Base-by-base conservation (phyloP, 2,797 vertebrate genomes). In the Melopsittacus undulatus region DNA sequence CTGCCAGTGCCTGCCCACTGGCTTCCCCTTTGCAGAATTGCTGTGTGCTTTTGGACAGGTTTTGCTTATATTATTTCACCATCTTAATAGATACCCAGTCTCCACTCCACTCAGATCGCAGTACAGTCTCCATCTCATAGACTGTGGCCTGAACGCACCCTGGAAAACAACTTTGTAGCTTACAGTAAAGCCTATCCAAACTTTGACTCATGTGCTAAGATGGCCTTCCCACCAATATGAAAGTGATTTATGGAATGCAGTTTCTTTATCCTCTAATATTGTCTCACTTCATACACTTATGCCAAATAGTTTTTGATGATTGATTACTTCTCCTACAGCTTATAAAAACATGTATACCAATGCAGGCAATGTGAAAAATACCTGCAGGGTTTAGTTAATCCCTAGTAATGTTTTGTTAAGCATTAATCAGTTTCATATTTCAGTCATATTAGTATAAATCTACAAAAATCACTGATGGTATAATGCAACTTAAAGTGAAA, bases 381-480 rank as follows among this genome's bases (percentile, higher is more conserved):
- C 38, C n/a, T 54, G 14, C 7, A 78, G 81, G 66, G 70, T 84
- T 95, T 94, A 83, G 84, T 95, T 94, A 83, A 56, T 69, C 51
- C 87, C 27, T 17, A n/a, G 13, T 57, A 76, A 77, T 9, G 6
- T 45, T 89, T 70, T 86, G 34, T 0, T 66, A 77, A 85, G 30
- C 51, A 92, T 83, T 52, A 85, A 72, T 57, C 57, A 81, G 78
- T 59, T 86, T 56, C 38, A 23, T 56, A 56, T 90, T 95, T 81
- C 73, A 88, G 34, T 83, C 48, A 38, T n/a, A 26, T 75, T 73
- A 76, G 56, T 57, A 17, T 75, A 78, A 92, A 83, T 26, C 43
- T 43, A 30, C 67, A 51, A 32, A 89, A 92, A 80, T 80, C 81
- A 85, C 51, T 61, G 72, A 45, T 57, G 14, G 7, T 26, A 26